Evolutionary conservation across 2,888 invertebrate species (phyloP), one percentile per base, ranked within the genome.

Genomic region (Endomychus coccineus): DNA sequence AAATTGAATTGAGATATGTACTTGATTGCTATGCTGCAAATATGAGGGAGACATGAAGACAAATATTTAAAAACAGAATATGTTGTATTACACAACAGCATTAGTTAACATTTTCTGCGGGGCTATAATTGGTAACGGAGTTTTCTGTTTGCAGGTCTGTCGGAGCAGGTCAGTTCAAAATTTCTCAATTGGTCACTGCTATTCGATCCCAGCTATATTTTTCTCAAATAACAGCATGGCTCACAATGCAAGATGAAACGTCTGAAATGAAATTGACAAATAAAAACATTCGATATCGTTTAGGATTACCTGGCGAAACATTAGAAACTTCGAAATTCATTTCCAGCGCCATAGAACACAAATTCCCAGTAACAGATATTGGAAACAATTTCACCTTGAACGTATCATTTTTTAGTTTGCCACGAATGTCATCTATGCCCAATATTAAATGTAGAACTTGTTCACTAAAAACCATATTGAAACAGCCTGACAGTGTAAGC

Each of bases 151-250:
- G 9, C 62, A 75, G 74, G 51, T 58, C 61, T 32, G 66, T 68
- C 36, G 70, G 70, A 41, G 54, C 66, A 27, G 63, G 69, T 7
- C 57, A 67, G 43, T 70, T 74, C 49, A 73, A 71, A 35, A 62
- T 74, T 16, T 79, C 83, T 55, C 87, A 88, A 66, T 71, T 96
- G 50, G 77, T 92, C 58, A 90, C 89, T 68, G 95, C 95, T 31
- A 83, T 96, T 29, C 78, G 92, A 44, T 95, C 95, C 4, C 91
- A 92, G 66, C 75, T 96, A 41, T 91, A 94, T 70, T 96, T 96
- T 71, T 96, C 95, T 3, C 95, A 96, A 72, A 79, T 96, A 48
- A 87, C 91, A 32, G 91, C 95, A 36, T 96, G 95, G 95, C 77
- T 83, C 54, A 77, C 78, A 10, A 55, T 57, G 13, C 59, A 60